These are phyloP conservation scores for Trogon surrucura DNA, from an alignment of 2,113 vertebrate species.

Conservation along the genomic window DNA sequence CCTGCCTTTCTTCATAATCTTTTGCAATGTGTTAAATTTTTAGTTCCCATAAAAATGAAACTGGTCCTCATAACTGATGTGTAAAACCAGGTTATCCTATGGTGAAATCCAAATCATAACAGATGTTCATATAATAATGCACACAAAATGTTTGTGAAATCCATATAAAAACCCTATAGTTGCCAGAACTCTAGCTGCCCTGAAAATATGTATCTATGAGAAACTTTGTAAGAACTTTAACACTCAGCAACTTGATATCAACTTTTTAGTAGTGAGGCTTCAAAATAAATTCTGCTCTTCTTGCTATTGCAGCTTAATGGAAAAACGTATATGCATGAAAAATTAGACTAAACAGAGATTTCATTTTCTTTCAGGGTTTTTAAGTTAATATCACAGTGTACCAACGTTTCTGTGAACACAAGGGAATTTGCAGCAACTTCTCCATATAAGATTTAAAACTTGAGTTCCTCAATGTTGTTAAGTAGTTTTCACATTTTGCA, in stretches of 20 bases:
- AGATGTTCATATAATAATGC: background rate
- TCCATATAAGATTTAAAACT: background rate
- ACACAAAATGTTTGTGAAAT: background rate
- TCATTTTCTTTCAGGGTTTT: background rate
- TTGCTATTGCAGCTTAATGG: background rate
- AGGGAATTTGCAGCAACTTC: background rate
- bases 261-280: background rate
- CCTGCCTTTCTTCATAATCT: background rate
- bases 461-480: background rate
- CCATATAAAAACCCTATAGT: background rate
- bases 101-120: background rate
- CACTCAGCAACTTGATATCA: background rate
- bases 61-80: background rate
- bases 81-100: background rate
- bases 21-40: background rate
- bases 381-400: background rate
- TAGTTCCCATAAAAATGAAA: background rate
- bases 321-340: background rate
- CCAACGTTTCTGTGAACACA: background rate
- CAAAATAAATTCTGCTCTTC: background rate
- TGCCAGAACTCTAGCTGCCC: background rate
- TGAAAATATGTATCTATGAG: background rate
- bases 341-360: background rate
- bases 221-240: background rate
- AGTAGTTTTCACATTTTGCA: background rate